These are phyloP conservation scores for Triplophysa rosa DNA, from an alignment of 2,113 vertebrate species.

Conservation along the genomic window DNA sequence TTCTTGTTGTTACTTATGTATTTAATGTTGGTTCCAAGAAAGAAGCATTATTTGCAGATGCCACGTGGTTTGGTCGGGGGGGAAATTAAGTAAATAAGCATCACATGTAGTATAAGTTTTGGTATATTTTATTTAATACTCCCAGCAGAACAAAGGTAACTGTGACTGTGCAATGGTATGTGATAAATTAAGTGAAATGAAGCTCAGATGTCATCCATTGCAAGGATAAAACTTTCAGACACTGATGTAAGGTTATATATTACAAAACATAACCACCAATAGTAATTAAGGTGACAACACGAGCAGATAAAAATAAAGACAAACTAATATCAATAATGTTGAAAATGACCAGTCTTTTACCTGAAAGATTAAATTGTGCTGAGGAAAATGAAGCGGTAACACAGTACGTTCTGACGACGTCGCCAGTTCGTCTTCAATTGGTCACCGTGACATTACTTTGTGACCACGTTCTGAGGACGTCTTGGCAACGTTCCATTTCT, in stretches of 20 bases:
- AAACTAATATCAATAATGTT: background rate
- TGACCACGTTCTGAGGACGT: no score
- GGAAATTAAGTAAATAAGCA: background rate
- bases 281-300: background rate
- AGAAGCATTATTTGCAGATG: no score
- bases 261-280: background rate
- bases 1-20: no score
- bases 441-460: no score
- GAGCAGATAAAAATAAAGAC: background rate
- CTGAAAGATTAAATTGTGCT: background rate
- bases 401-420: background rate
- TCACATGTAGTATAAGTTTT: background rate
- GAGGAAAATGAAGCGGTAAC: background rate
- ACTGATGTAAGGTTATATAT: background rate
- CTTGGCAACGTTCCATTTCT: no score
- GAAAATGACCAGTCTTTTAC: background rate
- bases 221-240: background rate
- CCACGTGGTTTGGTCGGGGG: no score
- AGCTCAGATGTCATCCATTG: background rate
- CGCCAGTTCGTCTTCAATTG: no score
- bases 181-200: background rate
- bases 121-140: slow-evolving; percentile 5
- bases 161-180: background rate
- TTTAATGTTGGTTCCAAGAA: no score
- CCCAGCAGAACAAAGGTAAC: background rate